phyloP scores from a whole-genome alignment of 2,797 vertebrate species.

The Morus bassanus region DNA sequence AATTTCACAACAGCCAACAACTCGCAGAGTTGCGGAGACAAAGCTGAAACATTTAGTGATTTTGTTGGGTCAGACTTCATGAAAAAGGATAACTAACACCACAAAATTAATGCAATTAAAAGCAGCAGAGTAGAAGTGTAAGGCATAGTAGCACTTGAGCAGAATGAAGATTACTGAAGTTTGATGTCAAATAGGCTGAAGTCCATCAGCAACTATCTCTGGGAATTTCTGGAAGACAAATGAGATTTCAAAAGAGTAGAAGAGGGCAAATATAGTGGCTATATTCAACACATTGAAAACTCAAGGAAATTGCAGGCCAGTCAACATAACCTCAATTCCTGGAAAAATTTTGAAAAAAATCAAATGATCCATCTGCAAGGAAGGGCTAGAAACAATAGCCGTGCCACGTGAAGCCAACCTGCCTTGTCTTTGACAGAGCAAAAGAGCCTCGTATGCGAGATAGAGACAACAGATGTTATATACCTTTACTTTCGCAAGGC shows the following conservation, averaged over 20 bases:
- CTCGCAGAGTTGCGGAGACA: background rate
- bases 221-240: background rate
- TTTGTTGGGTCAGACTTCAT: background rate
- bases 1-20: conserved; percentile 9
- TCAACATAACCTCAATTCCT: conserved; percentile 6
- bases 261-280: background rate
- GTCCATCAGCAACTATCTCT: background rate
- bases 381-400: conserved; percentile 30
- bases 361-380: background rate
- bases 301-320: background rate
- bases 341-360: background rate
- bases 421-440: background rate
- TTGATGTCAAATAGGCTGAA: background rate
- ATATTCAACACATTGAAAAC: conserved; percentile 1
- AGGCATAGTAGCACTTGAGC: background rate
- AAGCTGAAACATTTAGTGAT: background rate
- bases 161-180: background rate
- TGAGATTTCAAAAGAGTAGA: background rate
- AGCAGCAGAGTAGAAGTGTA: background rate
- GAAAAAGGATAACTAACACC: background rate
- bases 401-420: background rate
- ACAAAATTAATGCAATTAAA: background rate
- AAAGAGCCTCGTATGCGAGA: background rate
- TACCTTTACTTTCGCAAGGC: background rate
- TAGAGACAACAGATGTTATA: background rate